Evolutionary conservation across 1,140 invertebrate genomes (phyloP).

Genomic region (Physella acuta): DNA sequence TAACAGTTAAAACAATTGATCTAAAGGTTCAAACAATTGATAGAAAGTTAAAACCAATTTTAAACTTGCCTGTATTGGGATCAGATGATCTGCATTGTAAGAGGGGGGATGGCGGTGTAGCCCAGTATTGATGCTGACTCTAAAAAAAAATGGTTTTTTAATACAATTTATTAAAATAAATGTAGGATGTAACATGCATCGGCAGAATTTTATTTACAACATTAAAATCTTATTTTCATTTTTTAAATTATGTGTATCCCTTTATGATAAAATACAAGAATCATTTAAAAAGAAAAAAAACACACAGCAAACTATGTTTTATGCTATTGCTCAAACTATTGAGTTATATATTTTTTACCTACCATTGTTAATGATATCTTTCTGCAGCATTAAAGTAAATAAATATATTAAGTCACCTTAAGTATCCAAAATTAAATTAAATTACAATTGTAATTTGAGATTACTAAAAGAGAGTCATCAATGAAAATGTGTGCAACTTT

Average conservation of each 20-base stretch:
- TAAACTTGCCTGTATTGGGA: neutral
- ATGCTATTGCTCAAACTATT: neutral
- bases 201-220: neutral
- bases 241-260: neutral
- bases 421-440: neutral
- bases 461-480: too few species aligned
- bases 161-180: neutral
- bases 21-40: too few species aligned
- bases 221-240: neutral
- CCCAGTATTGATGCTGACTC: constrained; percentile 7
- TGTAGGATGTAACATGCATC: neutral
- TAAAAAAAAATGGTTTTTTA: neutral
- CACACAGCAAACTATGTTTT: neutral
- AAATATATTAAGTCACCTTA: neutral
- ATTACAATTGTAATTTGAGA: too few species aligned
- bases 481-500: neutral
- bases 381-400: constrained; percentile 12
- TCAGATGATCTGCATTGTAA: neutral
- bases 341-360: neutral
- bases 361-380: constrained; percentile 16
- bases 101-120: neutral
- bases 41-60: too few species aligned
- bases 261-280: too few species aligned
- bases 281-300: too few species aligned
- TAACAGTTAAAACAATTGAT: too few species aligned